Evolutionary conservation across 1,140 invertebrate species (phyloP), one percentile per base, ranked within the genome.

Genomic region (Cherax destructor): DNA sequence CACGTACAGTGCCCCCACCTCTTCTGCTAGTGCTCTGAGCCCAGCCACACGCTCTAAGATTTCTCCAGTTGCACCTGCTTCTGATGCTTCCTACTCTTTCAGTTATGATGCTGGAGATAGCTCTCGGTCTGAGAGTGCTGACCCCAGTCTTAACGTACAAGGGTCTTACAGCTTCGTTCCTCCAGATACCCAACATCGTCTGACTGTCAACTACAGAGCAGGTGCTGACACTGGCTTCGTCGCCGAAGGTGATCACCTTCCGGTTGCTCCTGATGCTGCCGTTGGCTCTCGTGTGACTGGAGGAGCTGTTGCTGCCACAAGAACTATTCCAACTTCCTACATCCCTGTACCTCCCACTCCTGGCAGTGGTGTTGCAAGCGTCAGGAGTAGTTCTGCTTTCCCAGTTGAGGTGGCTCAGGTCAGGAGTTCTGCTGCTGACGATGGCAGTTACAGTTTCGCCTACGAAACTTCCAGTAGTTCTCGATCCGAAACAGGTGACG

Each of bases 111-210:
- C 92, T 59, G 94, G 93, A 47, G 92, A 91, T 21, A 93, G 93
- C 72, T 50, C 83, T 41, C 76, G 93, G 7, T 72, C 91, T 69
- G 93, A 94, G 74, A 87, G 16, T 24, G 49, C 84, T 49, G 93
- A 92, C 47, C 16, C 90, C 24, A 92, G 94, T 76, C 94, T 94
- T 4, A 93, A 89, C 30, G 93, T 94, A 0, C 76, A 93, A 7
- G 94, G 94, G 72, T 90, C 92, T 24, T 94, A 94, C 92, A 94
- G 94, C 72, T 94, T 94, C 89, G 93, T 94, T 47, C 94, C 94
- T 91, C 91, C 93, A 56, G 93, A 93, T 47, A 61, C 21, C 24
- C 7, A 65, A 1, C 74, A 87, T 13, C 52, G 76, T 24, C 59
- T 61, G 50, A 87, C n/a, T 41, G 81, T 91, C 4, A 65, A 85